phyloP scores from a whole-genome alignment of 1,140 invertebrate genomes.

The Frieseomelitta varia region DNA sequence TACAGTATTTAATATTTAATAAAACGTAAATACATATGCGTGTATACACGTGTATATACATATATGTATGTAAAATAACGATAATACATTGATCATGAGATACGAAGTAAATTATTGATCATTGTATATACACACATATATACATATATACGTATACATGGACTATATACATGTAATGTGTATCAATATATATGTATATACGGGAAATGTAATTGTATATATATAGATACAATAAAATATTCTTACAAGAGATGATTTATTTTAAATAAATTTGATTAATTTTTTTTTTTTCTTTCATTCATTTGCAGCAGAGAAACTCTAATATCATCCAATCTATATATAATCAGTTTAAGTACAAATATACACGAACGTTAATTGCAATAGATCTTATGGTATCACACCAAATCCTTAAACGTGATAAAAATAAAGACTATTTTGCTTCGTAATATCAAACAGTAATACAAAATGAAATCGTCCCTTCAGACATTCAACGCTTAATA shows the following conservation, averaged over 20 bases:
- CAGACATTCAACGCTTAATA: slow-evolving; percentile 4
- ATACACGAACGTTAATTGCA: slow-evolving; percentile 30
- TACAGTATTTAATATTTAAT: slow-evolving; percentile 66
- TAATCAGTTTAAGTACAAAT: slow-evolving; percentile 52
- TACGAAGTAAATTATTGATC: slow-evolving; percentile 38
- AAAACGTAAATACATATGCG: slow-evolving; percentile 42
- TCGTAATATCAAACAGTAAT: slow-evolving; percentile 13
- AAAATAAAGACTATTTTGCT: slow-evolving; percentile 9
- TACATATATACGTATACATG: slow-evolving; percentile 45
- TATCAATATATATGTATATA: slow-evolving; percentile 57
- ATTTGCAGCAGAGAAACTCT: slow-evolving; percentile 2
- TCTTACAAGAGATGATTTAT: slow-evolving; percentile 57
- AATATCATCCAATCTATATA: neutral
- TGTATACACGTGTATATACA: slow-evolving; percentile 22
- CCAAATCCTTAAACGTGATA: slow-evolving; percentile 18
- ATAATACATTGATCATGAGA: slow-evolving; percentile 45
- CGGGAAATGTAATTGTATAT: slow-evolving; percentile 46
- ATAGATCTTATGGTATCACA: slow-evolving; percentile 49
- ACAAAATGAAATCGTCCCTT: slow-evolving; percentile 9
- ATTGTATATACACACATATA: slow-evolving; percentile 36
- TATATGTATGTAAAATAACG: slow-evolving; percentile 45
- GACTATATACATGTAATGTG: slow-evolving; percentile 50
- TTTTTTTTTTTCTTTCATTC: slow-evolving; percentile 25
- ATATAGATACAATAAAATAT: slow-evolving; percentile 69
- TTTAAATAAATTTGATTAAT: slow-evolving; percentile 43